Percentiles rank a stretch among this genome's conserved stretches.
phyloP scores from a whole-genome alignment of 1,140 invertebrate species.

The Bombus waltoni region DNA sequence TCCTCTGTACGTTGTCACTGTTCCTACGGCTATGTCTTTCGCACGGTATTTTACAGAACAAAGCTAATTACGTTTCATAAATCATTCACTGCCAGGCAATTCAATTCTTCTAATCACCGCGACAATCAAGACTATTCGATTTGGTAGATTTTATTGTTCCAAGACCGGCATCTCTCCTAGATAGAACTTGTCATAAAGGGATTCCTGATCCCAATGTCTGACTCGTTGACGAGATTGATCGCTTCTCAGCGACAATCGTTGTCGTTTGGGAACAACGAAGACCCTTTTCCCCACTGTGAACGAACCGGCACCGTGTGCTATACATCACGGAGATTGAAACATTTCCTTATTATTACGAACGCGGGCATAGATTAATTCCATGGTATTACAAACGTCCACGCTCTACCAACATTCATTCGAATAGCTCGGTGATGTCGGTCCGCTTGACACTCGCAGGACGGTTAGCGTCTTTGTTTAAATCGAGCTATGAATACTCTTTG shows the following conservation, averaged over 20 bases:
- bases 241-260: constrained; percentile 62
- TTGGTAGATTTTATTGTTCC: constrained; percentile 49
- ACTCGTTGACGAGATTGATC: constrained; percentile 71
- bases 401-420: constrained; percentile 60
- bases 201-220: constrained; percentile 59
- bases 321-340: constrained; percentile 83
- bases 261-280: constrained; percentile 55
- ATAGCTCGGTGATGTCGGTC: constrained; percentile 52
- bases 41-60: constrained; percentile 15
- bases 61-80: constrained; percentile 41
- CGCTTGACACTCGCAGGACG: constrained; percentile 38
- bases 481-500: constrained; percentile 60
- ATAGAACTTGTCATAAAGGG: constrained; percentile 46
- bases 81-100: constrained; percentile 7
- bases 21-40: not conserved
- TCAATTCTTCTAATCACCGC: constrained; percentile 37
- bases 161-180: not conserved
- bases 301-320: constrained; percentile 69
- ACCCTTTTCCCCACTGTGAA: constrained; percentile 63
- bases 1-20: not conserved
- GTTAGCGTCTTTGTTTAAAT: constrained; percentile 79
- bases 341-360: constrained; percentile 83
- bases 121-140: constrained; percentile 46
- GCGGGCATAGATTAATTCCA: constrained; percentile 82
- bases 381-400: constrained; percentile 71